A percentile compares a stretch with the other conserved stretches of the same genome.
Conservation (phyloP, 2,113 vertebrate species). For the Sapajus apella region DNA sequence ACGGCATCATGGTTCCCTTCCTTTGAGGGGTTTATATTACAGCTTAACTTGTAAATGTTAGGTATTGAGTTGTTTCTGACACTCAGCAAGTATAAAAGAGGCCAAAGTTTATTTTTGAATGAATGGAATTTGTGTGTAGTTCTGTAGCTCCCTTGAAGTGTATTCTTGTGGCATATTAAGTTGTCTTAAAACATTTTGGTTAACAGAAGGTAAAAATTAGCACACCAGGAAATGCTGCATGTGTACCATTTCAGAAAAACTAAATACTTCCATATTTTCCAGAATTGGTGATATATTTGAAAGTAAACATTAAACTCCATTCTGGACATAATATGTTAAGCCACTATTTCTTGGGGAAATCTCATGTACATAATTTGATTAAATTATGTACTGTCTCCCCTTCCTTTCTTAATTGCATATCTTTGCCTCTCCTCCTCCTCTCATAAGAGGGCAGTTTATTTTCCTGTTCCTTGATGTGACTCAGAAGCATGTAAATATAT, state of each 20-base stretch:
- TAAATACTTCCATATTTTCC: slow-evolving; percentile 68
- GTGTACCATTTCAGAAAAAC: slow-evolving; percentile 64
- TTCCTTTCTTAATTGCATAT: not conserved
- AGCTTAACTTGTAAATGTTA: not conserved
- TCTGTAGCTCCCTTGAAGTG: slow-evolving; percentile 41
- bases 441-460: not conserved
- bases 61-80: not conserved
- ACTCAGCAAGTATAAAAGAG: not conserved
- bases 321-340: slow-evolving; percentile 2
- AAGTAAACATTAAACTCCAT: slow-evolving; percentile 60
- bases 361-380: slow-evolving; percentile 11
- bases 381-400: not conserved
- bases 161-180: slow-evolving; percentile 64
- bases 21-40: not conserved
- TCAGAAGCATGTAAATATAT: not conserved
- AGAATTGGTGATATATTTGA: slow-evolving; percentile 61
- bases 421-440: not conserved
- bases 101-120: slow-evolving; percentile 55
- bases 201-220: slow-evolving; percentile 77
- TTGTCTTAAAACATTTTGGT: slow-evolving; percentile 74
- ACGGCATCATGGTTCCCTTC: not conserved
- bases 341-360: slow-evolving; percentile 45
- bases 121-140: slow-evolving; percentile 36
- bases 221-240: slow-evolving; percentile 63
- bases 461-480: not conserved